phyloP scores from a whole-genome alignment of 2,888 invertebrate species.

The Drosophila monieri region DNA sequence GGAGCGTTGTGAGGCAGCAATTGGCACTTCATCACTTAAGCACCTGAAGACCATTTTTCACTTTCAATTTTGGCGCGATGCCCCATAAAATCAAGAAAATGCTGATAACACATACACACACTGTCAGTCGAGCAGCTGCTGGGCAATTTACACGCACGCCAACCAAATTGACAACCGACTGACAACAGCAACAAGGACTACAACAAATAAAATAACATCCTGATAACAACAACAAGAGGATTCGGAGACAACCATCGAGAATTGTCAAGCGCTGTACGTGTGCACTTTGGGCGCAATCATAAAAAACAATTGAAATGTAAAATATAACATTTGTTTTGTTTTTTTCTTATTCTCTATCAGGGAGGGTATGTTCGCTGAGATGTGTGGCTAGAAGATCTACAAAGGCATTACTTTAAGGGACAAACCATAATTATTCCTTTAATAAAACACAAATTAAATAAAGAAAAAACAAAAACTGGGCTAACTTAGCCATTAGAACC shows the following conservation, averaged over 20 bases:
- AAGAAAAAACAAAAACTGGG: not conserved
- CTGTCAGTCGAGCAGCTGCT: conserved; percentile 75
- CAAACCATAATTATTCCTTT: too few species aligned
- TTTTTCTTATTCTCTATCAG: conserved; percentile 11
- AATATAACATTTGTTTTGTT: conserved; percentile 70
- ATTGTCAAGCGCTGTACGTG: conserved; percentile 59
- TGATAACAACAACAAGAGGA: conserved; percentile 6
- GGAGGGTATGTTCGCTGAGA: not conserved
- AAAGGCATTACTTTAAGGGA: not conserved
- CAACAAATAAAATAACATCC: conserved; percentile 52
- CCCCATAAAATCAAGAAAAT: conserved; percentile 72
- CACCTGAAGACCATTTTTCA: conserved; percentile 79
- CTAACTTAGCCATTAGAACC: too few species aligned
- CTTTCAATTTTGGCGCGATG: conserved; percentile 74
- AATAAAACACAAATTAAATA: too few species aligned
- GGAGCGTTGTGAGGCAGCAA: conserved; percentile 42
- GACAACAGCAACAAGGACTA: conserved; percentile 34
- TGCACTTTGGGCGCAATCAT: conserved; percentile 75
- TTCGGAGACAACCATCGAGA: conserved; percentile 30
- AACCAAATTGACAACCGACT: conserved; percentile 71
- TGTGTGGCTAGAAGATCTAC: too few species aligned
- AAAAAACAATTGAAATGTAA: conserved; percentile 80
- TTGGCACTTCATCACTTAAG: conserved; percentile 79
- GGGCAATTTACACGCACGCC: conserved; percentile 76
- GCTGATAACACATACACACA: conserved; percentile 54